Base-by-base conservation (phyloP, 2,888 invertebrate species). In the Tetrapedia diversipes region DNA sequence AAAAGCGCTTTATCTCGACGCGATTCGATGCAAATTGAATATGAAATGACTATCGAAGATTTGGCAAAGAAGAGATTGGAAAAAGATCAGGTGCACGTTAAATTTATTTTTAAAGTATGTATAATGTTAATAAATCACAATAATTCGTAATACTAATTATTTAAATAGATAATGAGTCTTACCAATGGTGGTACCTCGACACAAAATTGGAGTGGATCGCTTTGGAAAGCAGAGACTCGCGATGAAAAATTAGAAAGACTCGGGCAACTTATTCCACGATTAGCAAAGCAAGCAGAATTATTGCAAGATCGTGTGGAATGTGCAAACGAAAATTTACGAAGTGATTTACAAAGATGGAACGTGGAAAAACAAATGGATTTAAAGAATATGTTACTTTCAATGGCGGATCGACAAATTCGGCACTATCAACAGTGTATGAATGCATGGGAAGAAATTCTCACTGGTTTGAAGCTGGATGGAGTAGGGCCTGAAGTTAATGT, bases 291-390 rank as follows among this genome's bases (percentile, higher is more conserved):
- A 65, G 92, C 92, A 0, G 94, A 94, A 86, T 87, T 92, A 2
- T 88, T 93, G 59, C 94, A 94, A 88, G 95, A 95, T 89, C 93
- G 93, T 84, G 91, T 95, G 54, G 95, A 95, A 88, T 95, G 95
- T 86, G 95, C 95, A 0, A 95, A 95, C 88, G 95, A 95, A 87
- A 94, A 95, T 87, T 90, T 95, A 34, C 92, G 94, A 61, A 94
- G 95, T 49, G 95, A 95, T 89, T 90, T 95, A 74, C 94, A 95
- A 63, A 92, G 95, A 70, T 95, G 95, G 95, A 94, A 95, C 80
- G 87, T 92, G 39, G 95, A 94, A 81, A 95, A 95, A 86, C 94
- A 94, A 73, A 91, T 93, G 39, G 95, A 95, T 89, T 89, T 95
- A 61, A 95, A 94, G 87, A 93, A 93, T 77, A 93, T 95, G 84